Base-by-base conservation (phyloP, 2,797 vertebrate species). In the Xyrichtys novacula region DNA sequence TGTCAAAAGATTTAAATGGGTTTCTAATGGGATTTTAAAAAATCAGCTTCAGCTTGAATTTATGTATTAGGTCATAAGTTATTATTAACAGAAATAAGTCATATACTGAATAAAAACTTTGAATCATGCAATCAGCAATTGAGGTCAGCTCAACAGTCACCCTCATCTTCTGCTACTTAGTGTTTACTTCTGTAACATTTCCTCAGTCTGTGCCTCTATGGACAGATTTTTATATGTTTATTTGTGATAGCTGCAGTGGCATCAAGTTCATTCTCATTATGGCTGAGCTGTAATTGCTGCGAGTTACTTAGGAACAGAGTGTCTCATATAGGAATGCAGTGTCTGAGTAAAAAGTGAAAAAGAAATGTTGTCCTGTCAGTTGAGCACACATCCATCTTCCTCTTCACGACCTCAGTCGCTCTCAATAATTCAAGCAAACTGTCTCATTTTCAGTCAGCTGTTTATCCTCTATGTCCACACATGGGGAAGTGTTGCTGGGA, bases 401-500 rank as follows among this genome's bases (percentile, higher is more conserved):
- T 42, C 15, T 34, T 67, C 9, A 71, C n/a, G 44, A 40, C n/a
- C 36, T 38, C 8, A 34, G 19, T 22, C n/a, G 7, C 20, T 28
- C 10, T 29, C 46, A 26, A 17, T 25, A 23, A 46, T 52, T 65
- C 16, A 8, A 47, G 11, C 20, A 34, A 66, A 56, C 17, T 11
- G 17, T 39, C 43, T 25, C 17, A 26, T 34, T 53, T 20, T 58
- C 5, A 34, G 14, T 31, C 1, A 1, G 7, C n/a, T 7, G 9
- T 67, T 50, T 59, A 17, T 25, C 7, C 20, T 31, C 16, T 19
- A 3, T 46, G 47, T 40, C 2, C 53, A 14, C 20, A 47, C 31
- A 44, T 34, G 23, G 14, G 58, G 65, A 82, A 76, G 59, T 70
- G 58, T 2, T 49, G n/a, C 2, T 1, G 4, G 39, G 23, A 48